Evolutionary conservation across 2,888 invertebrate genomes (phyloP).

Genomic region (Lottia gigantea): DNA sequence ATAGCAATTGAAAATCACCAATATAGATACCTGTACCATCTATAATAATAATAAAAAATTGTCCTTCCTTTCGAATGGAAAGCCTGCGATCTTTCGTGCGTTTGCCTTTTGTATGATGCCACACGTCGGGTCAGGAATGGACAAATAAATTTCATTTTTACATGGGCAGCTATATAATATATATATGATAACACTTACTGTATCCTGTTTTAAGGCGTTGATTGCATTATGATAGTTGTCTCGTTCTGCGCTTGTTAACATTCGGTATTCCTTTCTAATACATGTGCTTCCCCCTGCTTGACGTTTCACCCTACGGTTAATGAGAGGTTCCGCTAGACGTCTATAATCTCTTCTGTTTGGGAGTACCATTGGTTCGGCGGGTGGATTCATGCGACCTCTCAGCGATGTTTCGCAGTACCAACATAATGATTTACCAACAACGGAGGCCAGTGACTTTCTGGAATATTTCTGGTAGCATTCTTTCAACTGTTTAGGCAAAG

Average conservation of each 20-base stretch:
- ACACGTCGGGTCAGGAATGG: not conserved
- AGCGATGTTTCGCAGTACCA: conserved; percentile 28
- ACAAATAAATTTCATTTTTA: no score
- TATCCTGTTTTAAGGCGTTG: conserved; percentile 45
- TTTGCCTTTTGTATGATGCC: not conserved
- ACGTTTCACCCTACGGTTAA: conserved; percentile 18
- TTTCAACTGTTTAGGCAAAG: conserved; percentile 38
- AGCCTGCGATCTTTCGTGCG: no score
- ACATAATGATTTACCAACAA: conserved; percentile 27
- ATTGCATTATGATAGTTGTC: conserved; percentile 41
- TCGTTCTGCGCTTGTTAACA: conserved; percentile 45
- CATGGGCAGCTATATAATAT: not conserved
- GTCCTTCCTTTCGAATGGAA: no score
- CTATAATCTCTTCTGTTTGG: conserved; percentile 11
- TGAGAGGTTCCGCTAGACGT: conserved; percentile 3
- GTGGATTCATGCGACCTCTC: conserved; percentile 10
- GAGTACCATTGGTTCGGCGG: conserved; percentile 5
- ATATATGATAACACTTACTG: conserved; percentile 30
- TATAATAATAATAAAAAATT: no score
- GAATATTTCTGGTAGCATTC: conserved; percentile 39
- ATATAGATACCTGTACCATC: no score
- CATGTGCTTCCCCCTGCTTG: conserved; percentile 22
- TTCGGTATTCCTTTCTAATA: conserved; percentile 52
- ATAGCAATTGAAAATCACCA: not conserved
- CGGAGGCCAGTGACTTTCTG: conserved; percentile 17